These are phyloP conservation scores for Pagrus major DNA, from an alignment of 2,113 vertebrate genomes.

Conservation along the genomic window DNA sequence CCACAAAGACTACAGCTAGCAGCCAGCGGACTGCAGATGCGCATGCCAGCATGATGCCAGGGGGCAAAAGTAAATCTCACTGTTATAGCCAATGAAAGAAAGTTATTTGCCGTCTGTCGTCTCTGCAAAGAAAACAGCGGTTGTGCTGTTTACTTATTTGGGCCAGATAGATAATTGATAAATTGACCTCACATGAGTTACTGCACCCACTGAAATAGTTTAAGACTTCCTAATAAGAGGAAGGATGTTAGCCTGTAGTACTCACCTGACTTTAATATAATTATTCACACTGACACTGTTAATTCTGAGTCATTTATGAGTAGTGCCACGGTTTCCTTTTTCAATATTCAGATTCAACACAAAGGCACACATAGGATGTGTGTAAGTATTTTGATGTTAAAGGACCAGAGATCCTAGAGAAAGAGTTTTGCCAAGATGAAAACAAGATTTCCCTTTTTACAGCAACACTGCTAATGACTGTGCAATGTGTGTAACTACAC, in stretches of 20 bases:
- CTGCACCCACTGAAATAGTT: slow-evolving; percentile 21
- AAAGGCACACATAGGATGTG: no score
- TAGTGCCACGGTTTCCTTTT: not conserved
- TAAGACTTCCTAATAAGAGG: slow-evolving; percentile 30
- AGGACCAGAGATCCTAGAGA: no score
- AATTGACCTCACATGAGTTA: slow-evolving; percentile 69
- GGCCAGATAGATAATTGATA: slow-evolving; percentile 26
- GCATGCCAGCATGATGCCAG: no score
- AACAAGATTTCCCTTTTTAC: not conserved
- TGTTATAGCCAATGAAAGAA: not conserved
- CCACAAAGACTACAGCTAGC: not conserved
- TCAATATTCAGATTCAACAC: not conserved
- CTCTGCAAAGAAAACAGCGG: not conserved
- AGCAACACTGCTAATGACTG: not conserved
- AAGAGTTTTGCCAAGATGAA: no score
- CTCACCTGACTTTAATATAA: slow-evolving; percentile 63
- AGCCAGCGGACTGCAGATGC: no score
- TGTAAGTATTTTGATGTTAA: not conserved
- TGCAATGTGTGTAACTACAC: not conserved
- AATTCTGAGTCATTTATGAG: not conserved
- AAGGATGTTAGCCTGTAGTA: slow-evolving; percentile 12
- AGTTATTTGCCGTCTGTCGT: not conserved
- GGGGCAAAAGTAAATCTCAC: not conserved
- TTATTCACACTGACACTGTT: not conserved
- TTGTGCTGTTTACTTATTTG: slow-evolving; percentile 1